Conservation (phyloP, 2,113 vertebrate species). For the Aviceda subcristata region DNA sequence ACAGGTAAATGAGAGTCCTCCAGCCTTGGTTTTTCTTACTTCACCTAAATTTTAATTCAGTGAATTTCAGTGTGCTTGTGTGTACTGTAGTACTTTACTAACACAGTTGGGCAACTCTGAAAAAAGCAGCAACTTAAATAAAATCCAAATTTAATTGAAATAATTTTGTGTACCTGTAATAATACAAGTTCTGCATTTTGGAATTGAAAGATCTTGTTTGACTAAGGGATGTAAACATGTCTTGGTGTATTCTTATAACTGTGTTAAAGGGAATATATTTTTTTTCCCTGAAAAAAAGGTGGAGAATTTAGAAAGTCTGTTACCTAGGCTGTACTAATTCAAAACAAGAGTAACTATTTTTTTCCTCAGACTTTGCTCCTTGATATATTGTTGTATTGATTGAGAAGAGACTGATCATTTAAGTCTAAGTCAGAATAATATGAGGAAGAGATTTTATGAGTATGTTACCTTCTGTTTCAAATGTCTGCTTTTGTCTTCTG, state of each 20-base stretch:
- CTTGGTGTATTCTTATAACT: neutral
- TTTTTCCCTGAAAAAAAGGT: neutral
- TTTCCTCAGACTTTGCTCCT: neutral
- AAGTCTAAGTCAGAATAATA: constrained; percentile 44
- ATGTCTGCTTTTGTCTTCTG: constrained; percentile 85
- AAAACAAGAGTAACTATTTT: neutral
- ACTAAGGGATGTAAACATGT: neutral
- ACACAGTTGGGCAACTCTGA: neutral
- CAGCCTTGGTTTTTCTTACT: neutral
- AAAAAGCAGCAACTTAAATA: neutral
- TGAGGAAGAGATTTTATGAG: constrained; percentile 50
- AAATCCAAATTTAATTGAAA: neutral
- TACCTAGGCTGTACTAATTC: neutral
- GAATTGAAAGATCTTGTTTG: fast-evolving
- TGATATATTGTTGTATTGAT: neutral
- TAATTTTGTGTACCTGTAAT: neutral
- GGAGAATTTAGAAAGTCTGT: neutral
- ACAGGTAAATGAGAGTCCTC: neutral
- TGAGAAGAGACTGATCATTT: constrained; percentile 29
- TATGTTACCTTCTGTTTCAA: constrained; percentile 71
- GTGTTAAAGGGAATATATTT: neutral
- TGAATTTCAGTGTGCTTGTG: neutral
- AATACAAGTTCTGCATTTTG: neutral
- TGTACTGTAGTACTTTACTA: neutral
- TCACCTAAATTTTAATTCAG: neutral